Percentiles rank a stretch among this genome's conserved stretches.
phyloP scores from a whole-genome alignment of 1,140 invertebrate species.

The Philopotamus ludificatus region DNA sequence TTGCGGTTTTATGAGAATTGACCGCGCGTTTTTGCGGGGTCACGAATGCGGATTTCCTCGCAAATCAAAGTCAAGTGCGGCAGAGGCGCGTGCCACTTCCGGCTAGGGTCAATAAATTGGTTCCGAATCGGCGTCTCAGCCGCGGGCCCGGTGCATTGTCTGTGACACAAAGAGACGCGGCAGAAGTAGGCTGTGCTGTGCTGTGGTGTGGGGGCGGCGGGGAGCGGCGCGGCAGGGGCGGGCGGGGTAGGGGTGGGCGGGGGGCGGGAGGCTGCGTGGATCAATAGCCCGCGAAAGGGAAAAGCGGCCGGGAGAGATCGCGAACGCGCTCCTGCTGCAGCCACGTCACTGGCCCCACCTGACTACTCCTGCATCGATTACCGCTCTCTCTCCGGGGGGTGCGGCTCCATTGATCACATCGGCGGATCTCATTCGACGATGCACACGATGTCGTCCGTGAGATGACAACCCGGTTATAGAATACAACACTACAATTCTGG shows the following conservation, averaged over 20 bases:
- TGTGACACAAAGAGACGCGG: not conserved
- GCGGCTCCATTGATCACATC: no score
- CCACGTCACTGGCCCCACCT: slow-evolving; percentile 15
- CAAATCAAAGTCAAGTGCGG: no score
- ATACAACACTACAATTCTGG: no score
- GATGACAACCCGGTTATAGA: no score
- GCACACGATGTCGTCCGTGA: no score
- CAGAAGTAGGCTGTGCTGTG: not conserved
- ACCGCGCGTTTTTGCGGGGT: no score
- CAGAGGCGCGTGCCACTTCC: no score
- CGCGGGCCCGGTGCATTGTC: not conserved
- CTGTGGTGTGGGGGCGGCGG: not conserved
- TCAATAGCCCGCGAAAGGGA: no score
- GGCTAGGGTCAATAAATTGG: no score
- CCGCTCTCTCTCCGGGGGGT: not conserved
- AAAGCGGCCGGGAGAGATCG: not conserved
- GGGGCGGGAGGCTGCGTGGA: slow-evolving; percentile 25
- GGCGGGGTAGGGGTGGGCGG: slow-evolving; percentile 1
- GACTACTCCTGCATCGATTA: slow-evolving; percentile 5
- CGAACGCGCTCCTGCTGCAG: not conserved
- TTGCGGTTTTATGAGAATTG: no score
- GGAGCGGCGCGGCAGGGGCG: not conserved
- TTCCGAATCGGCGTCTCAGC: not conserved
- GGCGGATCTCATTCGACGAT: no score
- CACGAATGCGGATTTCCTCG: no score